These are phyloP conservation scores for Selene dorsalis DNA, from an alignment of 2,797 vertebrate species.

Conservation along the genomic window DNA sequence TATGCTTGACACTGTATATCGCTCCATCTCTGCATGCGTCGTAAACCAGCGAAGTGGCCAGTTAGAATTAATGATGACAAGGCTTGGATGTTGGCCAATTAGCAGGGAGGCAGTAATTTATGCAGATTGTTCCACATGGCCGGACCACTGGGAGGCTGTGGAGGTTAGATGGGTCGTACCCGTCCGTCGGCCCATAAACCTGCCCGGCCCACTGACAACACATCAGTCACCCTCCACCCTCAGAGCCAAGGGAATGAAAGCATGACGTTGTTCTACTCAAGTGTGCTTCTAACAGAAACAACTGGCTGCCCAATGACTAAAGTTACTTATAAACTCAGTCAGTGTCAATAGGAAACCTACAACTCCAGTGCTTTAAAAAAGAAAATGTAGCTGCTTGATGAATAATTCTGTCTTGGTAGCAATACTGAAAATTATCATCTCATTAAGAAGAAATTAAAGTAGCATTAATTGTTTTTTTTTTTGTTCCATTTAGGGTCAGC, in stretches of 20 bases:
- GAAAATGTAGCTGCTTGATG: neutral
- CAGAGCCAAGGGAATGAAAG: conserved; percentile 20
- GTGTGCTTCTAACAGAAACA: conserved; percentile 19
- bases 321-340: neutral
- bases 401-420: conserved; percentile 18
- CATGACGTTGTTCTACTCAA: conserved; percentile 4
- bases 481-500: neutral
- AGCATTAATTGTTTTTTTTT: conserved; percentile 31
- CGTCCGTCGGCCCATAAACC: conserved; percentile 41
- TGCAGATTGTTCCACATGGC: conserved; percentile 59
- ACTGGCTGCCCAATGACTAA: neutral
- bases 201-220: conserved; percentile 20
- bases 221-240: conserved; percentile 18
- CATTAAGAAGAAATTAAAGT: conserved; percentile 44
- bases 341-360: neutral
- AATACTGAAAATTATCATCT: conserved; percentile 9
- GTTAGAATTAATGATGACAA: conserved; percentile 69
- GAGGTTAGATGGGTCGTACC: conserved; percentile 56
- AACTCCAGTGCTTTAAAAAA: neutral
- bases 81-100: conserved; percentile 68
- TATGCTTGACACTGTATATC: conserved; percentile 41
- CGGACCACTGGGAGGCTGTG: conserved; percentile 35
- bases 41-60: conserved; percentile 64
- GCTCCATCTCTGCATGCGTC: conserved; percentile 40
- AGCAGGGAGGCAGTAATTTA: conserved; percentile 66